Conservation (phyloP, 2,888 invertebrate species). For the Drosophila paracracens region DNA sequence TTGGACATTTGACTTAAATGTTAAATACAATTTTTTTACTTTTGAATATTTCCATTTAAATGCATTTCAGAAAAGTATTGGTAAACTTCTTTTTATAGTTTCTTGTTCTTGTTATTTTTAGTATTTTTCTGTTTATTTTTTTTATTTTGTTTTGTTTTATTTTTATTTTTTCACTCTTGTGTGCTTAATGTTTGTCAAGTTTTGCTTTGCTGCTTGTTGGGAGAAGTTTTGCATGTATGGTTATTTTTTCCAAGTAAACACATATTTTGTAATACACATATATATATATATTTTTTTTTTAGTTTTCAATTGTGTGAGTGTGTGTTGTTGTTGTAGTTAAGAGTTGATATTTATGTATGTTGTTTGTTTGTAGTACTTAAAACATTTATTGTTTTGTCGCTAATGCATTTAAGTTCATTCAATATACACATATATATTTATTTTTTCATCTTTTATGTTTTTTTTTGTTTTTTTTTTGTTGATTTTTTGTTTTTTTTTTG, state of each 20-base stretch:
- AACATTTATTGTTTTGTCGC: conserved; percentile 45
- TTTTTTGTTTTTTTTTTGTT: not conserved
- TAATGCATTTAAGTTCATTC: conserved; percentile 48
- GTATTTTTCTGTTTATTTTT: conserved; percentile 10
- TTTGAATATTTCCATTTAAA: conserved; percentile 74
- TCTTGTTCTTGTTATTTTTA: conserved; percentile 20
- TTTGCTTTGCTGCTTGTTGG: conserved; percentile 17
- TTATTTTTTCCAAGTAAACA: conserved; percentile 39
- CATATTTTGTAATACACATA: conserved; percentile 19
- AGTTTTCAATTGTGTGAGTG: conserved; percentile 18
- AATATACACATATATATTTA: conserved; percentile 44
- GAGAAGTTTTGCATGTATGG: conserved; percentile 16
- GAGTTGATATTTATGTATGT: conserved; percentile 19
- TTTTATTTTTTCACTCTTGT: conserved; percentile 17
- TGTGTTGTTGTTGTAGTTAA: conserved; percentile 12
- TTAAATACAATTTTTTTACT: conserved; percentile 68
- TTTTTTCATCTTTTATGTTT: not conserved
- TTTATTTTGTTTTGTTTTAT: conserved; percentile 19
- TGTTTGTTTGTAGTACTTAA: conserved; percentile 3
- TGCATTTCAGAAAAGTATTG: conserved; percentile 77
- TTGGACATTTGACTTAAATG: conserved; percentile 65
- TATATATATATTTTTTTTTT: conserved; percentile 10
- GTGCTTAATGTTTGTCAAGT: conserved; percentile 20
- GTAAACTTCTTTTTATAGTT: conserved; percentile 29
- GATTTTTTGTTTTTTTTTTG: not conserved